Evolutionary conservation across 1,140 invertebrate genomes (phyloP).

Genomic region (Bombus haemorrhoidalis): DNA sequence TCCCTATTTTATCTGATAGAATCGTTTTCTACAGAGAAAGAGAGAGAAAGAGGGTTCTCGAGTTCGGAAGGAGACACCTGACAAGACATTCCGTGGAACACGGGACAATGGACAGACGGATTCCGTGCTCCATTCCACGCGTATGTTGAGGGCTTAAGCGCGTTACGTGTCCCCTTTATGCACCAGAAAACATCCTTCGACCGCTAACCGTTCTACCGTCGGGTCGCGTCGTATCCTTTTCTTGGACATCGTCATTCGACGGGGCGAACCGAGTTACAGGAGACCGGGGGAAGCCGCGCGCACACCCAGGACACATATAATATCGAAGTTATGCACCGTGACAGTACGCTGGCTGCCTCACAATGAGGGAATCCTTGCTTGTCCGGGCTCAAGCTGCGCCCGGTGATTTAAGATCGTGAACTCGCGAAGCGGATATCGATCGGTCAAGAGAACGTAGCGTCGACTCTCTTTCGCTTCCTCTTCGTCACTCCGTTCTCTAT

Average conservation of each 20-base stretch:
- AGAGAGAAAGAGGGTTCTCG: no score
- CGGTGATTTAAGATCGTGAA: constrained; percentile 33
- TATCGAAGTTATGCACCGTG: constrained; percentile 35
- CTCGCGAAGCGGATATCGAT: constrained; percentile 32
- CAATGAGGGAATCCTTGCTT: constrained; percentile 23
- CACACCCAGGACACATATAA: constrained; percentile 10
- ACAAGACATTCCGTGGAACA: not conserved
- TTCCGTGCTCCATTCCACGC: constrained; percentile 2
- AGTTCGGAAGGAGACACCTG: not conserved
- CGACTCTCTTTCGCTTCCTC: not conserved
- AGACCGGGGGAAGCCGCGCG: not conserved
- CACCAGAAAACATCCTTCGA: constrained; percentile 22
- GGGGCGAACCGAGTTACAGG: not conserved
- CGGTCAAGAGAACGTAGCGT: not conserved
- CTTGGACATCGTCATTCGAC: not conserved
- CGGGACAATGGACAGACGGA: constrained; percentile 11
- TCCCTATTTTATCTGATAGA: constrained; percentile 12
- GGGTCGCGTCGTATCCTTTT: constrained; percentile 1
- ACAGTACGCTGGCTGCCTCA: constrained; percentile 26
- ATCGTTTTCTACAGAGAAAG: not conserved
- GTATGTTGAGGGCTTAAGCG: constrained; percentile 24
- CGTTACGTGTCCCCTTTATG: constrained; percentile 38
- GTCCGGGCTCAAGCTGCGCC: constrained; percentile 1
- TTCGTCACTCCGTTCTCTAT: not conserved
- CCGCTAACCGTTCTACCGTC: no score